phyloP scores from a whole-genome alignment of 2,888 invertebrate species.

The Lepidochrysops patricia region DNA sequence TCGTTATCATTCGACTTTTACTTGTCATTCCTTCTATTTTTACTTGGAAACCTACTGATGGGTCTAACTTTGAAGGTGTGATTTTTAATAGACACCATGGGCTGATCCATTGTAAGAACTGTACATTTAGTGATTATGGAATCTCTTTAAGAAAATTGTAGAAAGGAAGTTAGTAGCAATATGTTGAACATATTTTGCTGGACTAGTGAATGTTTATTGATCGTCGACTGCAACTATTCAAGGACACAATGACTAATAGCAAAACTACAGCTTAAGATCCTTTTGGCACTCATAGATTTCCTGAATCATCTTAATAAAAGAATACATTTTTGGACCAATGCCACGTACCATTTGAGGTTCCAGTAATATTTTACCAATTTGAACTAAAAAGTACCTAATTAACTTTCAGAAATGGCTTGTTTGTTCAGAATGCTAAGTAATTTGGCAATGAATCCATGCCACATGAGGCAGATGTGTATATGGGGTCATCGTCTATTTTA shows the following conservation, averaged over 20 bases:
- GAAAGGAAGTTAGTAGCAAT: not conserved
- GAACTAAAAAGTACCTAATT: not conserved
- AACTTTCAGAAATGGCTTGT: not conserved
- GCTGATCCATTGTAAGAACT: not conserved
- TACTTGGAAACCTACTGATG: not conserved
- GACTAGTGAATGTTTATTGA: not conserved
- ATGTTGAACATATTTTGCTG: not conserved
- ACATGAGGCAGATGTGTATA: not conserved
- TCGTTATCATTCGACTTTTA: not conserved
- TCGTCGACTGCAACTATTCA: not conserved
- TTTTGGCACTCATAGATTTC: not conserved
- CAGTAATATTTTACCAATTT: not conserved
- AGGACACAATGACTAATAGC: not conserved
- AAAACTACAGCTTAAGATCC: not conserved
- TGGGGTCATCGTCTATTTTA: too few relatives aligned
- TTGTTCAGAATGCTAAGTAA: not conserved
- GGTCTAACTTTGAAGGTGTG: not conserved
- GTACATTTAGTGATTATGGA: not conserved
- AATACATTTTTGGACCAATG: not conserved
- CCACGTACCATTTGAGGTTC: not conserved
- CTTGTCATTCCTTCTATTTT: not conserved
- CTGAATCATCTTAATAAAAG: not conserved
- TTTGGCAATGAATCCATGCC: not conserved
- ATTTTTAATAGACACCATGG: not conserved
- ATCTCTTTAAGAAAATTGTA: not conserved